Base-by-base conservation (phyloP, 2,888 invertebrate species). In the Masnerella sp. region DNA sequence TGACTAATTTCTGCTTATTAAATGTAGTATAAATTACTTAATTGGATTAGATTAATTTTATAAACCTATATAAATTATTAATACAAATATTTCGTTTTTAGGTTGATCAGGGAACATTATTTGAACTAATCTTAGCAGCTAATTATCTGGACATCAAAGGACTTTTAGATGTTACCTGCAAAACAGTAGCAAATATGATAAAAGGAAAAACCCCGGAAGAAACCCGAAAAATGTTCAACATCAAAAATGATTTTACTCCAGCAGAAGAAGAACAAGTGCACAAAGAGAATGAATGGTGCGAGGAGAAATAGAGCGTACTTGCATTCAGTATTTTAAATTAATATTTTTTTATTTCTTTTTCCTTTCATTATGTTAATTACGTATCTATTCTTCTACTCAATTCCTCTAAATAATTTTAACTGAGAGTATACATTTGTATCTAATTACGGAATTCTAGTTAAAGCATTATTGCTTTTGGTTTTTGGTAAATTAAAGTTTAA, bases 241-340 rank as follows among this genome's bases (percentile, higher is more conserved):
- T 98, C 74, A 97, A 97, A 88, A 98, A 97, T 88, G 98, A 98
- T 87, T 98, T 98, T 81, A 95, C 95, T 5, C 95, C 97, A 1
- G 94, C 96, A 30, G 99, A 99, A 87, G 99, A 99, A 88, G 98
- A 98, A 81, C 98, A 98, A 89, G 97, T 98, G n/a, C 93, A 96
- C 82, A 96, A 96, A 85, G 96, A 97, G 85, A 97, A 97, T 87
- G 96, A 96, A 84, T 97, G 96, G 96, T 96, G 95, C 85, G 95
- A 95, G 87, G 95, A 96, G 82, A 95, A 95, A 88, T 95, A 89
- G 88, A 80, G 28, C 36, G 32, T 11, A 12, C 14, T 25, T 28
- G 20, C 7, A 9, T 42, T 34, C 42, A 34, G 43, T 52, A 43
- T 43, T 51, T 32, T 32, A 42, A 12, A 20, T 49, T 49, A 22